Evolutionary conservation across 2,888 invertebrate species (phyloP), one percentile per base, ranked within the genome.

Genomic region (Zygogramma bicolorata): DNA sequence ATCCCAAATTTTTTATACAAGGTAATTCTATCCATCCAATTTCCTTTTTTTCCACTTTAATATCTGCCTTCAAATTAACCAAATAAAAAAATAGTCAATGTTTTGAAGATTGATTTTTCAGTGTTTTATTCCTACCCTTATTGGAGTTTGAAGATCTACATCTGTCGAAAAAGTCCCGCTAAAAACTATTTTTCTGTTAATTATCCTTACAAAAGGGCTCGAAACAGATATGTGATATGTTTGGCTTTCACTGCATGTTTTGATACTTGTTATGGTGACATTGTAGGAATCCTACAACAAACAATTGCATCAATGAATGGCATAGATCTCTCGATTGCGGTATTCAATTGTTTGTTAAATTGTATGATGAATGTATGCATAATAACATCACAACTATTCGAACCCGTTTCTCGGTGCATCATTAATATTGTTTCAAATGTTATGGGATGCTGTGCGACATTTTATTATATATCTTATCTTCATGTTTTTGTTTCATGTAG

Each of bases 1-100:
- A 81, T 0, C 82, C 83, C 38, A 81, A n/a, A 15, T 80, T 73
- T n/a, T 81, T 58, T 31, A 75, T 65, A 58, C 83, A 83, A 6
- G 81, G 81, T 7, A 82, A 59, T 66, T 68, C 42, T 58, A 82
- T 60, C 83, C 83, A 83, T 0, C 77, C 77, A 27, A 74, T 59
- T 22, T 78, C 60, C 22, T 77, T 68, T 29, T 75, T 77, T 74
- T 82, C 75, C 40, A 82, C 53, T 38, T 68, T 65, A 22, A 60
- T 15, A 20, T 22, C 6, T 5, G 79, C 78, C 82, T 40, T 4
- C 31, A 13, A 13, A 40, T 31, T 8, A 40, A 40, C 3, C 13
- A 40, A 40, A 13, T 82, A 70, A 58, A 75, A 74, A 10, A 2
- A n/a, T 20, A 1, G 29, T 31, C 3, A 29, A 15, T 18, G 5